phyloP scores from a whole-genome alignment of 1,140 invertebrate genomes.

The Caenorhabditis tropicalis region DNA sequence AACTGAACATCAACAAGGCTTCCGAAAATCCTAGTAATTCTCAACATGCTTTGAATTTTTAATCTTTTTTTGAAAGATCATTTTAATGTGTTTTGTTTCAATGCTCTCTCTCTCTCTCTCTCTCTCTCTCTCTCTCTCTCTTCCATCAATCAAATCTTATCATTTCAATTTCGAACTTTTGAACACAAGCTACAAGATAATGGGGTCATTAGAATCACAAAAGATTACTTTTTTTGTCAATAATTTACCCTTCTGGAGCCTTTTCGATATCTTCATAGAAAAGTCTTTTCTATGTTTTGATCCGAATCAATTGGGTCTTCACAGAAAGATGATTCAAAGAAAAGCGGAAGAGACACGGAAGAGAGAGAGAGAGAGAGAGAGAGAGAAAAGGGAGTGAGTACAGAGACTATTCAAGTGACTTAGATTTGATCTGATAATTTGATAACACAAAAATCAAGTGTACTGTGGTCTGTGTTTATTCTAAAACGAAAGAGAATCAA shows the following conservation, averaged over 20 bases:
- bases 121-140: neutral
- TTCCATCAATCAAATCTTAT: neutral
- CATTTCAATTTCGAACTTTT: neutral
- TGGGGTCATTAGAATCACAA: neutral
- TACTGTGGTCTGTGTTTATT: slow-evolving; percentile 32
- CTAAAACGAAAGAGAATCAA: neutral
- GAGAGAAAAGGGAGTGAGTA: neutral
- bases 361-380: too few relatives aligned
- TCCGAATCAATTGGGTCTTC: neutral
- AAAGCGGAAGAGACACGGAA: neutral
- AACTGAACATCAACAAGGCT: too few relatives aligned
- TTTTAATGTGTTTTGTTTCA: slow-evolving; percentile 9
- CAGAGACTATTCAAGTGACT: slow-evolving; percentile 25
- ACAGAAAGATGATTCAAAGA: neutral
- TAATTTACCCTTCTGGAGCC: too few relatives aligned
- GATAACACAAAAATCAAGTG: neutral
- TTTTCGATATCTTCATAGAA: too few relatives aligned
- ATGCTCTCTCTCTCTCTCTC: neutral
- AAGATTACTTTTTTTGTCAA: neutral
- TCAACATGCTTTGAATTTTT: too few relatives aligned
- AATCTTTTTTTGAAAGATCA: too few relatives aligned
- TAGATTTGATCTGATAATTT: slow-evolving; percentile 29
- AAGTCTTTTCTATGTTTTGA: neutral
- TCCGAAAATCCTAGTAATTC: too few relatives aligned
- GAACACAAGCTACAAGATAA: neutral